phyloP scores from a whole-genome alignment of 2,797 vertebrate species.

The Semaprochilodus insignis region DNA sequence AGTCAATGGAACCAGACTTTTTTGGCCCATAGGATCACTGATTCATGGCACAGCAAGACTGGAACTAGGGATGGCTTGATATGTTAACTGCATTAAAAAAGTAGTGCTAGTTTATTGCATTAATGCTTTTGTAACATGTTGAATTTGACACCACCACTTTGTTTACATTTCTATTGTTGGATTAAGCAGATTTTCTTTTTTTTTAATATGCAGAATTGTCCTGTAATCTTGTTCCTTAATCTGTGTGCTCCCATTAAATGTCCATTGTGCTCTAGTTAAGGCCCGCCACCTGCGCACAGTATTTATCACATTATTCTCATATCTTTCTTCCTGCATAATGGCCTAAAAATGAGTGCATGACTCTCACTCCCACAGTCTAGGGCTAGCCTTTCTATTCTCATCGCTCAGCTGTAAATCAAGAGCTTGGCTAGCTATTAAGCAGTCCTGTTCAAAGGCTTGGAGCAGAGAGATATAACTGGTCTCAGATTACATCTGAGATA shows the following conservation, averaged over 20 bases:
- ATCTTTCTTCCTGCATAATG: slow-evolving; percentile 40
- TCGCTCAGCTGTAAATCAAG: slow-evolving; percentile 39
- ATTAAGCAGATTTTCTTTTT: too few species aligned
- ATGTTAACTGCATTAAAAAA: too few species aligned
- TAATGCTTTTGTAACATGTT: too few species aligned
- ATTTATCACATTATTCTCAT: slow-evolving; percentile 46
- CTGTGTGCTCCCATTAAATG: slow-evolving; percentile 13
- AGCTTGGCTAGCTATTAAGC: slow-evolving; percentile 27
- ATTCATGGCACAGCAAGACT: too few species aligned
- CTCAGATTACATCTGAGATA: slow-evolving; percentile 47
- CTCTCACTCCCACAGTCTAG: slow-evolving; percentile 36
- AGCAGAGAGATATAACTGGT: slow-evolving; percentile 14
- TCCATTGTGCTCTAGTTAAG: slow-evolving; percentile 31
- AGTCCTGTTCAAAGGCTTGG: slow-evolving; percentile 38
- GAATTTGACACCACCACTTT: too few species aligned
- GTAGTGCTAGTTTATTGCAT: too few species aligned
- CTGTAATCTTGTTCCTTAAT: slow-evolving; percentile 18
- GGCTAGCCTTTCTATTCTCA: slow-evolving; percentile 37
- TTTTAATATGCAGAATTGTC: too few species aligned
- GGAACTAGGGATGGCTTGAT: too few species aligned
- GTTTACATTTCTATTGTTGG: too few species aligned
- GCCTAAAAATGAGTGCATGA: slow-evolving; percentile 15
- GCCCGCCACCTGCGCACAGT: slow-evolving; percentile 45
- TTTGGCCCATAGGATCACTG: too few species aligned
- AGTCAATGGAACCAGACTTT: too few species aligned